Percentiles rank a stretch among this genome's conserved stretches.
These are phyloP conservation scores for Rhagium mordax DNA, from an alignment of 2,888 invertebrate genomes.

Conservation along the genomic window DNA sequence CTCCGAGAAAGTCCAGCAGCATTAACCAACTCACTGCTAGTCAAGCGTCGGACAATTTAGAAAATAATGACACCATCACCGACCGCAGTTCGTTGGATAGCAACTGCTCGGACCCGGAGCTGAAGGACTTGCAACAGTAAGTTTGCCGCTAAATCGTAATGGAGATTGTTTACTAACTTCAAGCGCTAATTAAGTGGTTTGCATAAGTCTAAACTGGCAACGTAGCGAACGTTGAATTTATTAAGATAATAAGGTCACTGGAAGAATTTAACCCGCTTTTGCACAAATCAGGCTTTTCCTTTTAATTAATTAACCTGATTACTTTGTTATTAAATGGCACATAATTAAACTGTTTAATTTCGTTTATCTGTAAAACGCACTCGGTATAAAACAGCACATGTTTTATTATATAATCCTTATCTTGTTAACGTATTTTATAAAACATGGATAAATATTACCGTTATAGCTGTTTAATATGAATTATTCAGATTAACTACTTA, in stretches of 20 bases:
- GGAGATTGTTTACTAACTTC: not conserved
- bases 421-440: not conserved
- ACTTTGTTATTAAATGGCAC: no score
- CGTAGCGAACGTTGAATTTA: no score
- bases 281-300: no score
- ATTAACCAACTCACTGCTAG: conserved; percentile 72
- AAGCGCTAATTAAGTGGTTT: not conserved
- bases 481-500: not conserved
- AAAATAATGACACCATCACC: conserved; percentile 63
- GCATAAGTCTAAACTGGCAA: no score
- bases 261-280: no score
- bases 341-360: no score
- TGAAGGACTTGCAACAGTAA: conserved; percentile 67
- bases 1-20: conserved; percentile 78
- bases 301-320: no score
- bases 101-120: conserved; percentile 66
- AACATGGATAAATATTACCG: not conserved
- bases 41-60: conserved; percentile 68
- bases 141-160: not conserved
- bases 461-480: not conserved
- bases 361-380: no score
- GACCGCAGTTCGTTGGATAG: conserved; percentile 68
- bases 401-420: not conserved
- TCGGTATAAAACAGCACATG: no score
- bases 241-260: no score